These are phyloP conservation scores for Scelioninae gen. 1 DNA, from an alignment of 2,888 invertebrate species.

Conservation along the genomic window DNA sequence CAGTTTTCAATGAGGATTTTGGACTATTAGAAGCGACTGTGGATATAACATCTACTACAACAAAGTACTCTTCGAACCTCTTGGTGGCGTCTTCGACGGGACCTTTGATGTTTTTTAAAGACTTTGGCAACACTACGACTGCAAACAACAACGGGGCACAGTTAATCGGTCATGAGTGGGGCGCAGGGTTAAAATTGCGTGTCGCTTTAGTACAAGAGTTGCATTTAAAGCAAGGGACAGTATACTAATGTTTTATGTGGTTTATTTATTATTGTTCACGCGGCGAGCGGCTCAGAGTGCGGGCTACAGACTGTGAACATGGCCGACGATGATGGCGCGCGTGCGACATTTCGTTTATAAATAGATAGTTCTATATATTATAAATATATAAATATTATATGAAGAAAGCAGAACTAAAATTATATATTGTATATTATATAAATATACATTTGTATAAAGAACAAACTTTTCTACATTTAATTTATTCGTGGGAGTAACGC, in stretches of 20 bases:
- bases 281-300: constrained; percentile 61
- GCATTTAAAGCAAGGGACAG: constrained; percentile 79
- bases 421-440: constrained; percentile 83
- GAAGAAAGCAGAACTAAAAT: constrained; percentile 74
- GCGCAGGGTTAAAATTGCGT: constrained; percentile 63
- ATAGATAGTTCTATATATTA: constrained; percentile 83
- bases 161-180: background rate
- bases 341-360: constrained; percentile 76
- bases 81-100: too few species aligned
- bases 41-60: too few species aligned
- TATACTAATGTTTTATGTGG: constrained; percentile 72
- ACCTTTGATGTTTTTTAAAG: too few species aligned
- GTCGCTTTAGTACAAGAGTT: constrained; percentile 83
- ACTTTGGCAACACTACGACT: background rate
- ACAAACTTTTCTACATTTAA: constrained; percentile 83
- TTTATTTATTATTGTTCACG: constrained; percentile 78
- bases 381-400: constrained; percentile 80
- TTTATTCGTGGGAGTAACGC: constrained; percentile 84
- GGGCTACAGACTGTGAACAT: constrained; percentile 57
- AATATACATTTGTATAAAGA: constrained; percentile 83
- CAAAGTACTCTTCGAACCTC: too few species aligned
- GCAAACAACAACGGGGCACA: background rate
- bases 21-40: too few species aligned
- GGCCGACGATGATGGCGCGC: constrained; percentile 29
- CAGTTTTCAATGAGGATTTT: too few species aligned